These are phyloP conservation scores for Leiothrix lutea DNA, from an alignment of 2,113 vertebrate genomes.

Conservation along the genomic window DNA sequence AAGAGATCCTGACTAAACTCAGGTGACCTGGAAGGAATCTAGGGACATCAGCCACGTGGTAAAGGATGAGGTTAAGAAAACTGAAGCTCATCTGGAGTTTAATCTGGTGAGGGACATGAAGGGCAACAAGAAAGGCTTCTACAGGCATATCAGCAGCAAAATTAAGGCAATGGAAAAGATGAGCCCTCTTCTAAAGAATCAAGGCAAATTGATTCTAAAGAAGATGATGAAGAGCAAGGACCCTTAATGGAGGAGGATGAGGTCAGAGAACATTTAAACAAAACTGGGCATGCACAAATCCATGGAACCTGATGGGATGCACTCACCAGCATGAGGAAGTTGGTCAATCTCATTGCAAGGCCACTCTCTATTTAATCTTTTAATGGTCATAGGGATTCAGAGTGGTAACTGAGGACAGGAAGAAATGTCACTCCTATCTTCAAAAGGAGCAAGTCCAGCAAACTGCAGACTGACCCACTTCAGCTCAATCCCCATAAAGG, in stretches of 20 bases:
- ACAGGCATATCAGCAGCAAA: not conserved
- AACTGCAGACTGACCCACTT: not conserved
- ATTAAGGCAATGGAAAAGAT: not conserved
- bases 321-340: not conserved
- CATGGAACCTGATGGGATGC: not conserved
- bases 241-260: not conserved
- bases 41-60: not conserved
- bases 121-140: not conserved
- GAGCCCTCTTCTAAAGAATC: not conserved
- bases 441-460: not conserved
- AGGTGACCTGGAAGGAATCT: not conserved
- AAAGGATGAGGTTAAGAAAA: not conserved
- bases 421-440: not conserved
- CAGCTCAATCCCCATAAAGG: not conserved
- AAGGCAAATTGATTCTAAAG: not conserved
- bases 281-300: not conserved
- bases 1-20: not conserved
- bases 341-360: not conserved
- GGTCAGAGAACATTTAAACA: not conserved
- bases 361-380: not conserved
- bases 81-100: not conserved
- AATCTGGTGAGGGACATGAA: not conserved
- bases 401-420: not conserved
- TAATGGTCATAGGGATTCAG: not conserved
- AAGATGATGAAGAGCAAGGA: not conserved